A percentile compares a stretch with the other conserved stretches of the same genome.
phyloP scores from a whole-genome alignment of 1,140 invertebrate genomes.

The Campoletis sonorensis region DNA sequence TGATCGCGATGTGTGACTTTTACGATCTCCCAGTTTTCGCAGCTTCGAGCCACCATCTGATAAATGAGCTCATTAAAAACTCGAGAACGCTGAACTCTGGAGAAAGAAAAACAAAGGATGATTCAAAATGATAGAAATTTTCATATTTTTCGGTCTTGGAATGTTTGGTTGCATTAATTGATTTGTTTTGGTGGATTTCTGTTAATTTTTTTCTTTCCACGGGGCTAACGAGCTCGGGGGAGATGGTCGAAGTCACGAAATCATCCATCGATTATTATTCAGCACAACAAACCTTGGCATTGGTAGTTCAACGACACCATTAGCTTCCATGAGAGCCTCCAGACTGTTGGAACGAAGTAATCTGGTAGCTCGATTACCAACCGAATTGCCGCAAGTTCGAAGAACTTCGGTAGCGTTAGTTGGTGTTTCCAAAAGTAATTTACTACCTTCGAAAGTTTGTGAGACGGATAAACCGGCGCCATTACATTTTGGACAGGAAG shows the following conservation, averaged over 20 bases:
- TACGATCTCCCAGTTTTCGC: too few species aligned
- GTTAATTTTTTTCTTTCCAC: neutral
- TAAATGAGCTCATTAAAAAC: too few species aligned
- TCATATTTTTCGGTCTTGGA: too few species aligned
- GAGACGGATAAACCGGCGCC: slow-evolving; percentile 56
- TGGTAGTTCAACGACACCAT: slow-evolving; percentile 79
- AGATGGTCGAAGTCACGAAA: too few species aligned
- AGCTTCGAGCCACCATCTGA: too few species aligned
- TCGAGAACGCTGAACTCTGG: too few species aligned
- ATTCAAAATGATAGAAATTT: too few species aligned
- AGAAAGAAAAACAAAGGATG: too few species aligned
- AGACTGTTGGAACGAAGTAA: slow-evolving; percentile 63
- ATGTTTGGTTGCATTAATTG: too few species aligned
- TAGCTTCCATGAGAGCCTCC: slow-evolving; percentile 71
- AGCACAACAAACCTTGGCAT: slow-evolving; percentile 76
- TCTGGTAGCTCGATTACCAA: slow-evolving; percentile 49
- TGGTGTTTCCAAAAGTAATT: slow-evolving; percentile 68
- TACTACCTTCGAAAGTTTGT: slow-evolving; percentile 59
- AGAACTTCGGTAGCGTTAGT: slow-evolving; percentile 71
- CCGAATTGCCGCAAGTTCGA: slow-evolving; percentile 62
- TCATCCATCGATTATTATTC: too few species aligned
- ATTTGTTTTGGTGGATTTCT: neutral
- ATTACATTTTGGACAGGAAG: slow-evolving; percentile 65
- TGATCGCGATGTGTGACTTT: too few species aligned
- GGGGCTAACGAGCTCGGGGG: too few species aligned